A percentile compares a stretch with the other conserved stretches of the same genome.
Conservation (phyloP, 2,797 vertebrate species). For the Takifugu rubripes region DNA sequence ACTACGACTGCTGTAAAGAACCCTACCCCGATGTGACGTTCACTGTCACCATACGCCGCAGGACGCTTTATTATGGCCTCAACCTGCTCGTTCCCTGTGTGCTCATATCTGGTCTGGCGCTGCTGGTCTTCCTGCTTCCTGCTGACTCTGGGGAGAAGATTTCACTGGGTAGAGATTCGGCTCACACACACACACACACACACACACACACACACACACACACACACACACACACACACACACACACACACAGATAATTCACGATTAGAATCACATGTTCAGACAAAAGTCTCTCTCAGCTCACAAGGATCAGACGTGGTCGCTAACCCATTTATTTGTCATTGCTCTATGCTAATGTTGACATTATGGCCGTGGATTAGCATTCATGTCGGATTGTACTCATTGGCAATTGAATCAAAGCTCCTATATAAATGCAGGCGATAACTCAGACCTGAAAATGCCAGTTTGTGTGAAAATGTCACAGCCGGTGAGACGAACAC, state of each 20-base stretch:
- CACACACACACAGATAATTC: conserved; percentile 16
- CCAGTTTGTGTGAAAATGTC: conserved; percentile 38
- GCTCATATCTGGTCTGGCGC: conserved; percentile 87
- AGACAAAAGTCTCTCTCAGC: conserved; percentile 14
- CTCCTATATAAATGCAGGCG: conserved; percentile 15
- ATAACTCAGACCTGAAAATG: conserved; percentile 43
- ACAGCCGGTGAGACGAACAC: conserved; percentile 14
- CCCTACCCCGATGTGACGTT: conserved; percentile 91
- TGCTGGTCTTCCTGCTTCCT: conserved; percentile 89
- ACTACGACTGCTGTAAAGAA: conserved; percentile 91
- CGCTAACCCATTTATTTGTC: conserved; percentile 30
- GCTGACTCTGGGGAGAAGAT: conserved; percentile 94
- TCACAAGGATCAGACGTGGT: neutral
- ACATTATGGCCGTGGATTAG: conserved; percentile 40
- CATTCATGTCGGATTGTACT: conserved; percentile 27
- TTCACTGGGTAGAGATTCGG: conserved; percentile 79
- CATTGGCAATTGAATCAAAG: conserved; percentile 29
- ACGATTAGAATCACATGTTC: conserved; percentile 19
- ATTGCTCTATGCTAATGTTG: conserved; percentile 44
- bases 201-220: conserved; percentile 16
- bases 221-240: neutral
- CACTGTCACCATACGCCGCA: conserved; percentile 87
- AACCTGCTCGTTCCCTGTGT: conserved; percentile 90
- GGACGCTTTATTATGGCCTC: conserved; percentile 89
- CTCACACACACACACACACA: neutral